These are phyloP conservation scores for Tenthredo livida DNA, from an alignment of 2,888 invertebrate species.

Conservation along the genomic window DNA sequence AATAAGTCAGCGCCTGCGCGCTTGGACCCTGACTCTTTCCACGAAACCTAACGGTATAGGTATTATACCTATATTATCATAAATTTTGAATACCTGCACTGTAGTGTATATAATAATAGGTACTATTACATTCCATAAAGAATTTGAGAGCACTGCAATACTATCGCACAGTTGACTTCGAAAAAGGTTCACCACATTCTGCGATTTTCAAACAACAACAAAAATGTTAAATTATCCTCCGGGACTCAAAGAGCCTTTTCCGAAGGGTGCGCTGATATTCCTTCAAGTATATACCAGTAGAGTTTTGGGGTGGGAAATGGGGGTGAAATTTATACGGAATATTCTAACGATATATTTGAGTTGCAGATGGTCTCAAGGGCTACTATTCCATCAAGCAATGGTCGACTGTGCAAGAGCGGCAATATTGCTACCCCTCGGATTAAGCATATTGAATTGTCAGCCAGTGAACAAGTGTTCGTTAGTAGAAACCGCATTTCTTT, in stretches of 20 bases:
- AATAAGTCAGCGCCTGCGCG: no score
- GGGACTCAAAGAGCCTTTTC: not conserved
- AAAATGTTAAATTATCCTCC: not conserved
- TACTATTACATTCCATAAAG: not conserved
- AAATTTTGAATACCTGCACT: constrained; percentile 46
- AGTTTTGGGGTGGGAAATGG: constrained; percentile 9
- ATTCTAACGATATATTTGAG: constrained; percentile 56
- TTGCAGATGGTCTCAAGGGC: constrained; percentile 91
- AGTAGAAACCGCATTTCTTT: constrained; percentile 92
- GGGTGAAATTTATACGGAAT: not conserved
- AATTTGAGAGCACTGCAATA: constrained; percentile 31
- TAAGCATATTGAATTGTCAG: constrained; percentile 90
- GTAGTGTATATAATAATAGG: constrained; percentile 36
- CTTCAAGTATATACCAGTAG: constrained; percentile 30
- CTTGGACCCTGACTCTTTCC: no score
- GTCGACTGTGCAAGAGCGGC: constrained; percentile 92
- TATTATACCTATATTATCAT: not conserved
- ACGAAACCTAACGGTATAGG: not conserved
- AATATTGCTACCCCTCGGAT: constrained; percentile 88
- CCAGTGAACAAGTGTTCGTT: constrained; percentile 92
- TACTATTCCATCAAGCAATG: constrained; percentile 91
- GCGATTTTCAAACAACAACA: not conserved
- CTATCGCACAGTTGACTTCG: not conserved
- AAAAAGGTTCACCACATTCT: constrained; percentile 1
- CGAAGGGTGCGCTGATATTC: not conserved